A percentile compares a stretch with the other conserved stretches of the same genome.
Evolutionary conservation across 2,113 vertebrate species (phyloP).

Genomic region (Pangasianodon gigas): DNA sequence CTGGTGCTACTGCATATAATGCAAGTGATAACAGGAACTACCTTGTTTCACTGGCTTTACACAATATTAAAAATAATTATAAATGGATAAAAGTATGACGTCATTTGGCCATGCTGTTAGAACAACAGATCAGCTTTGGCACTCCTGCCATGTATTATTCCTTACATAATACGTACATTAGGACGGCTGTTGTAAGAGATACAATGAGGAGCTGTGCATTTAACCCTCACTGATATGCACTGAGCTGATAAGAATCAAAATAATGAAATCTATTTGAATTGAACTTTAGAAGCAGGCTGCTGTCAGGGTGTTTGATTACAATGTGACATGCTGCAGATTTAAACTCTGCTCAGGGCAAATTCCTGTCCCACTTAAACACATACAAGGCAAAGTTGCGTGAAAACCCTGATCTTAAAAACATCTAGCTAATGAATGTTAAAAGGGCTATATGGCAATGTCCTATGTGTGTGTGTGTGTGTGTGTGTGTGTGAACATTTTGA

Average conservation of each 20-base stretch:
- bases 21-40: neutral
- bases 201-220: neutral
- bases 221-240: neutral
- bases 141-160: neutral
- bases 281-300: neutral
- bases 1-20: neutral
- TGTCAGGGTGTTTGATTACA: neutral
- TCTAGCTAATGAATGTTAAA: conserved; percentile 6
- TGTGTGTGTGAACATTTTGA: neutral
- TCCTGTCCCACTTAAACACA: neutral
- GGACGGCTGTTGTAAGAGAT: neutral
- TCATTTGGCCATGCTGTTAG: neutral
- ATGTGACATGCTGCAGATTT: conserved; percentile 4
- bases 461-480: neutral
- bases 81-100: neutral
- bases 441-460: neutral
- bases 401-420: neutral
- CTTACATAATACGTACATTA: neutral
- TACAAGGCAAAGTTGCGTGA: neutral
- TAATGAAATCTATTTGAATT: neutral
- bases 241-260: neutral
- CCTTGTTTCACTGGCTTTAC: neutral
- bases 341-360: neutral
- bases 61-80: neutral
- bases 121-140: neutral